These are phyloP conservation scores for Lasiommata megera DNA, from an alignment of 2,888 invertebrate genomes.

Conservation along the genomic window DNA sequence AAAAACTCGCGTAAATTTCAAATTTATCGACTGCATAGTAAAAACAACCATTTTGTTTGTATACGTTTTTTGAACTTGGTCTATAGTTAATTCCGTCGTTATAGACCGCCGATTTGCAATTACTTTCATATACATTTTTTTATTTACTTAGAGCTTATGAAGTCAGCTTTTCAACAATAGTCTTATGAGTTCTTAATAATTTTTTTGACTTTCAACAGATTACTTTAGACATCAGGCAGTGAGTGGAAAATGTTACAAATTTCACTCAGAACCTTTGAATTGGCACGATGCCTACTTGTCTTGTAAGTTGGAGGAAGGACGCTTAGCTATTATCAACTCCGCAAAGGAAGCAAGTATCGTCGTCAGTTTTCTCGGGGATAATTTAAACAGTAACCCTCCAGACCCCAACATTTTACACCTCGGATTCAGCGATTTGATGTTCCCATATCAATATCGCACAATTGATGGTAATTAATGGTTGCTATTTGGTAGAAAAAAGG, in stretches of 20 bases:
- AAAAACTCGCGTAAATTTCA: too few species aligned
- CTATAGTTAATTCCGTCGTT: too few species aligned
- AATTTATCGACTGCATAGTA: too few species aligned
- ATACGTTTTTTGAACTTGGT: too few species aligned
- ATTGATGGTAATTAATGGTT: conserved; percentile 41
- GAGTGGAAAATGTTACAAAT: conserved; percentile 52
- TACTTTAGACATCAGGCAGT: conserved; percentile 39
- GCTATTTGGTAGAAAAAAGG: too few species aligned
- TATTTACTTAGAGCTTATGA: too few species aligned
- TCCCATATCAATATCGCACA: conserved; percentile 52
- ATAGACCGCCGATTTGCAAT: too few species aligned
- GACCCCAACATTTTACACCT: conserved; percentile 49
- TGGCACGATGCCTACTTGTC: conserved; percentile 54
- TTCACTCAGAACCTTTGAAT: conserved; percentile 48
- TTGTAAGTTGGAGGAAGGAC: conserved; percentile 48
- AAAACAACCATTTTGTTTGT: too few species aligned
- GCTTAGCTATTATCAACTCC: conserved; percentile 50
- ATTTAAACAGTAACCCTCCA: conserved; percentile 45
- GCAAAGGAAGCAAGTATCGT: conserved; percentile 49
- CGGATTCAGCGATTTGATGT: conserved; percentile 56
- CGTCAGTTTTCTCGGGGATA: conserved; percentile 45
- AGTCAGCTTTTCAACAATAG: too few species aligned
- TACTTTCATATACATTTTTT: too few species aligned
- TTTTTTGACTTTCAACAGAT: conserved; percentile 34
- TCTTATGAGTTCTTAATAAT: not conserved